Evolutionary conservation across 2,113 vertebrate genomes (phyloP).

Genomic region (Acrocephalus arundinaceus): DNA sequence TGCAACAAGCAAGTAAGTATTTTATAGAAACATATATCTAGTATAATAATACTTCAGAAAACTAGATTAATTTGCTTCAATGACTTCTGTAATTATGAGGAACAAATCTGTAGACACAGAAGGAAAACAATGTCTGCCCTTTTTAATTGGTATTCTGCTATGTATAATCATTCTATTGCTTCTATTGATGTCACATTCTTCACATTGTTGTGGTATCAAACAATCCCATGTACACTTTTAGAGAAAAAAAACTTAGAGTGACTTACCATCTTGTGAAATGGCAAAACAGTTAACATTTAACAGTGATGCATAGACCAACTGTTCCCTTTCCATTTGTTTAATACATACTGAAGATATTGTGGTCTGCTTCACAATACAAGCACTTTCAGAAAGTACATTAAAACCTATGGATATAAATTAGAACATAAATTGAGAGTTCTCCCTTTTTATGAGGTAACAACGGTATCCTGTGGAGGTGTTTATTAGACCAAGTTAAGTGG

Average conservation of each 20-base stretch:
- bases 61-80: not conserved
- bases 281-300: conserved; percentile 20
- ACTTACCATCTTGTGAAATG: not conserved
- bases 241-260: not conserved
- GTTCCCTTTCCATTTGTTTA: not conserved
- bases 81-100: not conserved
- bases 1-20: not conserved
- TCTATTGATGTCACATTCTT: not conserved
- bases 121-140: not conserved
- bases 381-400: conserved; percentile 23
- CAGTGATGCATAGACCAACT: not conserved
- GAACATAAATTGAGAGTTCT: conserved; percentile 40
- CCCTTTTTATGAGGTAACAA: conserved; percentile 64
- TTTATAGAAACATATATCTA: not conserved
- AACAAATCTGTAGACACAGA: not conserved
- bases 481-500: conserved; percentile 54
- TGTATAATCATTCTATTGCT: not conserved
- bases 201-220: not conserved
- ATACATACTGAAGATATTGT: not conserved
- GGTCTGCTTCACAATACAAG: conserved; percentile 23
- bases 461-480: conserved; percentile 54
- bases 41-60: not conserved
- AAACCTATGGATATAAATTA: conserved; percentile 45
- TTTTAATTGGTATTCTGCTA: not conserved
- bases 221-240: not conserved